Conservation (phyloP, 1,140 invertebrate genomes). For the Heliconius congener region DNA sequence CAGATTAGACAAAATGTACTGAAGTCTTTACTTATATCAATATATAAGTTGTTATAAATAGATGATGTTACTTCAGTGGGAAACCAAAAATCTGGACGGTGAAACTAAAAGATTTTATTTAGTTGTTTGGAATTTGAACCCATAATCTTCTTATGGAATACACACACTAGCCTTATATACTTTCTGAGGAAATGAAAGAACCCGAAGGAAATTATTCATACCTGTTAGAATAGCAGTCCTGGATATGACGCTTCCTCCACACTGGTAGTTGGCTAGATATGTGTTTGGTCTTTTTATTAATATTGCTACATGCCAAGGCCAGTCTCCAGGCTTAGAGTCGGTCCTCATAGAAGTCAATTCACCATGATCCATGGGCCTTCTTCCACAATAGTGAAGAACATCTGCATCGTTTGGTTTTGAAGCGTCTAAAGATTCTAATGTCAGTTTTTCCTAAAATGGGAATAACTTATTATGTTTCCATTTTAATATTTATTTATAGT, state of each 20-base stretch:
- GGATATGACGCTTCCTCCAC: slow-evolving; percentile 75
- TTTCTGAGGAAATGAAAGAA: slow-evolving; percentile 27
- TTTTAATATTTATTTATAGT: no score
- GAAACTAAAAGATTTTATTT: background rate
- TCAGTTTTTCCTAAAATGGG: slow-evolving; percentile 48
- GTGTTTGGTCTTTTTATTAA: slow-evolving; percentile 85
- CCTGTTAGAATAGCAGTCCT: slow-evolving; percentile 71
- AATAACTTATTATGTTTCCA: background rate
- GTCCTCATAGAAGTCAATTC: slow-evolving; percentile 65
- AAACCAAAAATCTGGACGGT: no score
- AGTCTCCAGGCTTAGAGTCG: slow-evolving; percentile 85
- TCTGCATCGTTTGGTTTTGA: slow-evolving; percentile 37
- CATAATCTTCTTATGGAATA: background rate
- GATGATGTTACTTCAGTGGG: no score
- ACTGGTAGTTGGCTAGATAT: slow-evolving; percentile 59
- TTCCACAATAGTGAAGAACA: slow-evolving; percentile 63
- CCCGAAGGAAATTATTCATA: slow-evolving; percentile 39
- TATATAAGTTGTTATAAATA: no score
- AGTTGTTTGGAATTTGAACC: background rate
- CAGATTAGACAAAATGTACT: background rate
- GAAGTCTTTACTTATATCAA: no score
- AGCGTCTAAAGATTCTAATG: slow-evolving; percentile 53
- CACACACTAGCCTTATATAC: background rate
- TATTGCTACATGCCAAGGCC: slow-evolving; percentile 94
- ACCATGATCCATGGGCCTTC: slow-evolving; percentile 60